Conservation (phyloP, 1,140 invertebrate species). For the Melipona quadrifasciata region DNA sequence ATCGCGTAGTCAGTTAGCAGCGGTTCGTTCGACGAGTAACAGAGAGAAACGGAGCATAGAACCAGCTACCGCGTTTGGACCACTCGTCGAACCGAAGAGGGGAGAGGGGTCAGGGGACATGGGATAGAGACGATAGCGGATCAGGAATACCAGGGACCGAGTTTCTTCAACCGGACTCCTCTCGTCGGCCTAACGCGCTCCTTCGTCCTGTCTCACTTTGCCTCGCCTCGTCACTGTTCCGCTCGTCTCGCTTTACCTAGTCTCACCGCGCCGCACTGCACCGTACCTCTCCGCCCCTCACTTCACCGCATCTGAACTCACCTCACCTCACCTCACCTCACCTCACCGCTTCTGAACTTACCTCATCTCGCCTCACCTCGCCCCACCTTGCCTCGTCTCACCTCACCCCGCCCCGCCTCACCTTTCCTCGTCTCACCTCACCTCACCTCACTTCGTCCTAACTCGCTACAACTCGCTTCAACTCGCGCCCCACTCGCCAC, state of each 20-base stretch:
- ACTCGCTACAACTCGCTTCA: not conserved
- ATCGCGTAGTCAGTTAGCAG: slow-evolving; percentile 76
- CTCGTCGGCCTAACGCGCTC: slow-evolving; percentile 47
- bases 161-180: slow-evolving; percentile 38
- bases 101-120: slow-evolving; percentile 11
- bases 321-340: not conserved
- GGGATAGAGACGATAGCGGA: slow-evolving; percentile 51
- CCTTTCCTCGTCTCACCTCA: not conserved
- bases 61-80: slow-evolving; percentile 8
- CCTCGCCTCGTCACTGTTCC: not conserved
- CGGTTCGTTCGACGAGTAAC: slow-evolving; percentile 67
- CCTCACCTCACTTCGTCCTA: not conserved
- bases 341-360: too few species aligned
- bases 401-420: not conserved
- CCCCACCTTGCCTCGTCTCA: not conserved
- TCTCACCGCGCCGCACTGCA: not conserved
- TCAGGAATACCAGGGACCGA: slow-evolving; percentile 40
- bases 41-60: slow-evolving; percentile 40
- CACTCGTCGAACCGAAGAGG: not conserved
- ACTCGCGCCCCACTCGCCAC: not conserved
- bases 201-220: not conserved
- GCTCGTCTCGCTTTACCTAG: not conserved
- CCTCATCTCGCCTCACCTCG: not conserved
- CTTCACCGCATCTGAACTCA: too few species aligned
- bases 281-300: rapidly evolving